Percentiles rank a stretch among this genome's conserved stretches.
Evolutionary conservation across 2,797 vertebrate species (phyloP).

Genomic region (Bradypus variegatus): DNA sequence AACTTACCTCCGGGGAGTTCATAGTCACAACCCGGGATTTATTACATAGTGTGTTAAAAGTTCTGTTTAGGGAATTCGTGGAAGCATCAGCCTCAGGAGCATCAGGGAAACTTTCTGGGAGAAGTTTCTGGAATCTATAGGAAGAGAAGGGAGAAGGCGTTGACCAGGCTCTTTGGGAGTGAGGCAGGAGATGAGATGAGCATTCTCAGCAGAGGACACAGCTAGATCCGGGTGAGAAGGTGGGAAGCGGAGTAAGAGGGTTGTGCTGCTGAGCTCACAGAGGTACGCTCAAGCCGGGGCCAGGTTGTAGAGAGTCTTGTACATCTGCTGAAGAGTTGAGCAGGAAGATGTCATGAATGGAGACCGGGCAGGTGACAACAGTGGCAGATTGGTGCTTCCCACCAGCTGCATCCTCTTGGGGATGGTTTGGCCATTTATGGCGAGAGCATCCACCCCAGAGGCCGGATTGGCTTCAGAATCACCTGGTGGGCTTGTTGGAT

Average conservation of each 20-base stretch:
- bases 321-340: accelerated
- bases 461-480: accelerated
- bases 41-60: accelerated
- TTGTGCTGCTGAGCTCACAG: too few species aligned
- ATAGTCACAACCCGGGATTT: background rate
- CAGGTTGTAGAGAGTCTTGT: background rate
- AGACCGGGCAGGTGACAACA: background rate
- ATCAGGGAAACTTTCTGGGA: background rate
- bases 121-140: background rate
- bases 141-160: background rate
- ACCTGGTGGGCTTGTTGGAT: background rate
- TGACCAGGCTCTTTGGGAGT: background rate
- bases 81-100: background rate
- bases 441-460: background rate
- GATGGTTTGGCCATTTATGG: accelerated
- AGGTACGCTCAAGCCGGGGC: background rate
- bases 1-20: background rate
- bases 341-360: background rate
- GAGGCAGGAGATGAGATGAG: background rate
- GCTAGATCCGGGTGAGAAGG: background rate
- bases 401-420: background rate
- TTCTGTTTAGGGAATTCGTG: background rate
- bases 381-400: background rate
- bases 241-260: too few species aligned
- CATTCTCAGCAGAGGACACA: background rate